These are phyloP conservation scores for Strix uralensis DNA, from an alignment of 2,113 vertebrate genomes.

Conservation along the genomic window DNA sequence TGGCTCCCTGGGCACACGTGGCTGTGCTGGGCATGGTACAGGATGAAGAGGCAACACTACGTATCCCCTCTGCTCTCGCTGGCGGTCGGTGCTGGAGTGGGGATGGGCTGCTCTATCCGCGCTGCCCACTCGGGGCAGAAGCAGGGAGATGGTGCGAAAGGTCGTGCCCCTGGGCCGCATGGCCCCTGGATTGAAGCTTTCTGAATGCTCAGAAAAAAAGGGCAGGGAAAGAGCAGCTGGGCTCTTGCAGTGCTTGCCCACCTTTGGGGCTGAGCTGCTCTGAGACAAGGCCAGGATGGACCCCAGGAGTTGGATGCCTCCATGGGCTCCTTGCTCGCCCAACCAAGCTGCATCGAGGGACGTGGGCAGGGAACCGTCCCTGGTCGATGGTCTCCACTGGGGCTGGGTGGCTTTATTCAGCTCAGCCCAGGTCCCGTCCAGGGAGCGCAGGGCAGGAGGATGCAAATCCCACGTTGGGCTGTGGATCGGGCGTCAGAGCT, in stretches of 20 bases:
- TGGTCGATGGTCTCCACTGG: rapidly evolving
- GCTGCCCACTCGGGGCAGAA: neutral
- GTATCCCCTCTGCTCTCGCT: neutral
- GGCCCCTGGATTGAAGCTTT: neutral
- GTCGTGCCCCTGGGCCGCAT: rapidly evolving
- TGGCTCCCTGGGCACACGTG: rapidly evolving
- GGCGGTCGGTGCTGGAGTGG: rapidly evolving
- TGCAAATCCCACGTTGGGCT: neutral
- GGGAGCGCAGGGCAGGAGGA: neutral
- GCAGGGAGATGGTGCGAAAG: neutral
- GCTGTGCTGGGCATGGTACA: rapidly evolving
- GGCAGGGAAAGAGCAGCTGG: neutral
- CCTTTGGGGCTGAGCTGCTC: neutral
- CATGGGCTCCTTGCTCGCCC: rapidly evolving
- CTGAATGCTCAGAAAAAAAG: neutral
- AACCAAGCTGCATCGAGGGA: neutral
- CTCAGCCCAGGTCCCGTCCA: neutral
- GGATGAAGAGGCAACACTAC: neutral
- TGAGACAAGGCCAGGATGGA: neutral
- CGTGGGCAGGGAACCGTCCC: rapidly evolving
- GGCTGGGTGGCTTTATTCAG: neutral
- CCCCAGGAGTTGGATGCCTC: neutral
- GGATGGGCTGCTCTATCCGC: neutral
- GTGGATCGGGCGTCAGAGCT: rapidly evolving
- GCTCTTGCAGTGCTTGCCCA: neutral